Evolutionary conservation across 2,888 invertebrate species (phyloP).

Genomic region (Eurytoma adleriae): DNA sequence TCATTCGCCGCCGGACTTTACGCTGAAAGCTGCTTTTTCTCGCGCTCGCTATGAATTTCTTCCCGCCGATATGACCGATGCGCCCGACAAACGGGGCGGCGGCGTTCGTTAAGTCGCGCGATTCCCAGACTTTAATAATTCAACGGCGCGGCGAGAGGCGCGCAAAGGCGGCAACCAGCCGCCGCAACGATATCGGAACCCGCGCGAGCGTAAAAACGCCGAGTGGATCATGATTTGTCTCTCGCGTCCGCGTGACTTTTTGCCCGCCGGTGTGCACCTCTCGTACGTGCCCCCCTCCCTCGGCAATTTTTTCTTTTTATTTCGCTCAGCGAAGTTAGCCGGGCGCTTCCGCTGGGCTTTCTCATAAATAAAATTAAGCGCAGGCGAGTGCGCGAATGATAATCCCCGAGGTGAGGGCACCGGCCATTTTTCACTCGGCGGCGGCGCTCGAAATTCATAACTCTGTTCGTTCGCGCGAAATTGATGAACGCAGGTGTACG

Average conservation of each 20-base stretch:
- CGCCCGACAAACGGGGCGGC: background rate
- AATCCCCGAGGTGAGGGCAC: background rate
- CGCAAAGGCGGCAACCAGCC: background rate
- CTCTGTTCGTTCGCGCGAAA: background rate
- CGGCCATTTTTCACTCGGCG: background rate
- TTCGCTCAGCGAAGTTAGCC: background rate
- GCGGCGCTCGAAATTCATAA: background rate
- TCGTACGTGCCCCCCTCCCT: too few relatives aligned
- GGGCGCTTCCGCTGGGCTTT: background rate
- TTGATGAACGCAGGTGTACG: background rate
- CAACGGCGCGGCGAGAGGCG: slow-evolving; percentile 28
- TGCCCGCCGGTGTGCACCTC: background rate
- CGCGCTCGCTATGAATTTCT: background rate
- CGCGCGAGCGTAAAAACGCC: slow-evolving; percentile 23
- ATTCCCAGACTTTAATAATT: slow-evolving; percentile 40
- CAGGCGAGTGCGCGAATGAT: slow-evolving; percentile 2
- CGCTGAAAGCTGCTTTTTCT: background rate
- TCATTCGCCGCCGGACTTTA: background rate
- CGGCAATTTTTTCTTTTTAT: background rate
- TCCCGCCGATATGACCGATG: background rate
- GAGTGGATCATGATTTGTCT: slow-evolving; percentile 45
- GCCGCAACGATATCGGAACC: slow-evolving; percentile 24
- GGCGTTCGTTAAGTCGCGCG: slow-evolving; percentile 33
- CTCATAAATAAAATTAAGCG: slow-evolving; percentile 44
- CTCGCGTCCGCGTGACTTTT: slow-evolving; percentile 12